A percentile compares a stretch with the other conserved stretches of the same genome.
Evolutionary conservation across 2,888 invertebrate species (phyloP).

Genomic region (Dendrolimus pini): DNA sequence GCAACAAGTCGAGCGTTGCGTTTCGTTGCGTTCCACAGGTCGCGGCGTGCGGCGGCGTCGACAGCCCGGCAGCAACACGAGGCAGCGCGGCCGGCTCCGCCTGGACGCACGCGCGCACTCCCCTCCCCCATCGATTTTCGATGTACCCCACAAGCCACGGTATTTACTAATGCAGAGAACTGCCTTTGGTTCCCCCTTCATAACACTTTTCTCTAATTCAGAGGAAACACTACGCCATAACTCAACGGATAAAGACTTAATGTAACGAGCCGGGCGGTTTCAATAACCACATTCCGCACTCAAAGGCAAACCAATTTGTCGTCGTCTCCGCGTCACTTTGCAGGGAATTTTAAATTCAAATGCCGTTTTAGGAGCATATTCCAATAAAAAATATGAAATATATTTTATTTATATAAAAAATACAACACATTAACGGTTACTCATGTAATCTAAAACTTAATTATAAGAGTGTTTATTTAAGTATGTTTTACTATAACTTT

Average conservation of each 20-base stretch:
- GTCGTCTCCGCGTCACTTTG: neutral
- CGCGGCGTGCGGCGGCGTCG: conserved; percentile 52
- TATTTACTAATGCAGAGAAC: conserved; percentile 65
- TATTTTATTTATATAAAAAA: too few species aligned
- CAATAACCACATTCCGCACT: neutral
- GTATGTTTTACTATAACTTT: too few species aligned
- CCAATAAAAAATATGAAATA: too few species aligned
- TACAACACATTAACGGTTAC: too few species aligned
- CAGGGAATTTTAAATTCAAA: too few species aligned
- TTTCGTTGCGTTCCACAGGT: conserved; percentile 37
- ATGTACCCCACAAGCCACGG: conserved; percentile 51
- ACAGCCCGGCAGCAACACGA: conserved; percentile 49
- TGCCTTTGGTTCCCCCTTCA: conserved; percentile 45
- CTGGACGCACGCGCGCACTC: conserved; percentile 47
- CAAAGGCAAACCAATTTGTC: neutral
- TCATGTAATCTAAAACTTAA: too few species aligned
- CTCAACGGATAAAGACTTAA: conserved; percentile 7
- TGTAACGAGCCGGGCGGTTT: neutral
- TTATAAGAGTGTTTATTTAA: too few species aligned
- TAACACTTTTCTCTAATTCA: conserved; percentile 45
- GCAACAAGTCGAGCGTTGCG: conserved; percentile 59
- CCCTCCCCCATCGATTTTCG: conserved; percentile 65
- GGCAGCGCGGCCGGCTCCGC: conserved; percentile 41
- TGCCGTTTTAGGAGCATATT: too few species aligned
- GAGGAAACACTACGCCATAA: conserved; percentile 23